Evolutionary conservation across 2,888 invertebrate genomes (phyloP).

Genomic region (Polydrusus tereticollis): DNA sequence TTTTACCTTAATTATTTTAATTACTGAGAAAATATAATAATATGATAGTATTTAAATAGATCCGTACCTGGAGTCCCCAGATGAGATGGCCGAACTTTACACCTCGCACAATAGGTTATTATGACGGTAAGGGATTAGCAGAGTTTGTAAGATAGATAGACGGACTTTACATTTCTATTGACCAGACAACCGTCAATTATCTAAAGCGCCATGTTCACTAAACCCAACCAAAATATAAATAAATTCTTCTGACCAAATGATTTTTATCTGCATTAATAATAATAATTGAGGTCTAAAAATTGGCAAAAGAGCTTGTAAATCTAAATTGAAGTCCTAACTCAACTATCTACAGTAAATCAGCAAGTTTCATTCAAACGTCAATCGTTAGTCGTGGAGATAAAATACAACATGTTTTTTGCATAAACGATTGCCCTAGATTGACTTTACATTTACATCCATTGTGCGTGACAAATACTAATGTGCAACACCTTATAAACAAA

Average conservation of each 20-base stretch:
- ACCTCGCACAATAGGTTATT: too few relatives aligned
- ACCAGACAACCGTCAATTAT: too few relatives aligned
- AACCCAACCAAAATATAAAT: too few relatives aligned
- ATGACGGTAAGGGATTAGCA: too few relatives aligned
- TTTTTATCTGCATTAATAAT: slow-evolving; percentile 1
- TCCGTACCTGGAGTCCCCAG: too few relatives aligned
- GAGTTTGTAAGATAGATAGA: too few relatives aligned
- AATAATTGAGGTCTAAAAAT: slow-evolving; percentile 21
- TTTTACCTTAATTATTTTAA: too few relatives aligned
- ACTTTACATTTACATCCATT: slow-evolving; percentile 22
- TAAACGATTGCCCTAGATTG: slow-evolving; percentile 23
- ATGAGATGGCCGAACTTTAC: too few relatives aligned
- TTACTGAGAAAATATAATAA: too few relatives aligned
- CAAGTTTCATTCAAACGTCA: slow-evolving; percentile 31
- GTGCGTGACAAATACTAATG: slow-evolving; percentile 26
- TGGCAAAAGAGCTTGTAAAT: slow-evolving; percentile 2
- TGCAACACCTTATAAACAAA: slow-evolving; percentile 28
- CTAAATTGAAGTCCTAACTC: slow-evolving; percentile 9
- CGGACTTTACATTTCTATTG: too few relatives aligned
- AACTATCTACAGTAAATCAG: slow-evolving; percentile 26
- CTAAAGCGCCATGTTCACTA: too few relatives aligned
- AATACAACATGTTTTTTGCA: slow-evolving; percentile 31
- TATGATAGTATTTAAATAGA: too few relatives aligned
- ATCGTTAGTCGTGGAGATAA: slow-evolving; percentile 17
- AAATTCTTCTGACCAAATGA: not conserved